Evolutionary conservation across 2,888 invertebrate genomes (phyloP).

Genomic region (Latrodectus hesperus): DNA sequence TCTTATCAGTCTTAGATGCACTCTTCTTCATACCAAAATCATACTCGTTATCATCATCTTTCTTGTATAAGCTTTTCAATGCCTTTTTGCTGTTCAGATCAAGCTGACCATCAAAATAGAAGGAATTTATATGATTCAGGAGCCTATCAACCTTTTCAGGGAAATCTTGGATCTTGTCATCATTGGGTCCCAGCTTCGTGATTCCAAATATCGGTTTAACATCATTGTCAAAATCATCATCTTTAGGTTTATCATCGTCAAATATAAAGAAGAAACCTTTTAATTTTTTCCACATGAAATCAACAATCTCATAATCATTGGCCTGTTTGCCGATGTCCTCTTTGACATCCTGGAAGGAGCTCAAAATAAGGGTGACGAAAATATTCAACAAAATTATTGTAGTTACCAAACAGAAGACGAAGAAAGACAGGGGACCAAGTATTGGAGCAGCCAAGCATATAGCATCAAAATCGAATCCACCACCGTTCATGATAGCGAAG

Average conservation of each 20-base stretch:
- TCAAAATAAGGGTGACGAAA: slow-evolving; percentile 75
- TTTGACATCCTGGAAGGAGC: slow-evolving; percentile 75
- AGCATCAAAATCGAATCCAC: slow-evolving; percentile 76
- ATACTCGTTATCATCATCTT: slow-evolving; percentile 63
- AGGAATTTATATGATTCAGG: slow-evolving; percentile 71
- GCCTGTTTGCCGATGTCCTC: slow-evolving; percentile 74
- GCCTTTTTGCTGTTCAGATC: slow-evolving; percentile 71
- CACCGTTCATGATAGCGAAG: slow-evolving; percentile 77
- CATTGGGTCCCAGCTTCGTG: slow-evolving; percentile 45
- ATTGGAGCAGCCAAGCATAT: slow-evolving; percentile 72
- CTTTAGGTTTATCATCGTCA: slow-evolving; percentile 51
- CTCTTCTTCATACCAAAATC: slow-evolving; percentile 60
- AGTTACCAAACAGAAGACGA: slow-evolving; percentile 74
- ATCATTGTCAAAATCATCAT: slow-evolving; percentile 56
- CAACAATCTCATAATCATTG: slow-evolving; percentile 76
- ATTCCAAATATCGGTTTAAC: slow-evolving; percentile 48
- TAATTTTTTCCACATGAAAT: slow-evolving; percentile 74
- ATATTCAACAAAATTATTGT: slow-evolving; percentile 75
- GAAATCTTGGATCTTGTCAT: slow-evolving; percentile 71
- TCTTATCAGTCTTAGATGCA: slow-evolving; percentile 32
- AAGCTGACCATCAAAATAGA: slow-evolving; percentile 72
- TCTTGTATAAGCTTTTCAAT: slow-evolving; percentile 66
- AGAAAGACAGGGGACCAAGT: slow-evolving; percentile 73
- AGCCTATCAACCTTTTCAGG: slow-evolving; percentile 71
- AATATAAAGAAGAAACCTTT: slow-evolving; percentile 71